A percentile compares a stretch with the other conserved stretches of the same genome.
These are phyloP conservation scores for Vimba vimba DNA, from an alignment of 2,113 vertebrate species.

Conservation along the genomic window DNA sequence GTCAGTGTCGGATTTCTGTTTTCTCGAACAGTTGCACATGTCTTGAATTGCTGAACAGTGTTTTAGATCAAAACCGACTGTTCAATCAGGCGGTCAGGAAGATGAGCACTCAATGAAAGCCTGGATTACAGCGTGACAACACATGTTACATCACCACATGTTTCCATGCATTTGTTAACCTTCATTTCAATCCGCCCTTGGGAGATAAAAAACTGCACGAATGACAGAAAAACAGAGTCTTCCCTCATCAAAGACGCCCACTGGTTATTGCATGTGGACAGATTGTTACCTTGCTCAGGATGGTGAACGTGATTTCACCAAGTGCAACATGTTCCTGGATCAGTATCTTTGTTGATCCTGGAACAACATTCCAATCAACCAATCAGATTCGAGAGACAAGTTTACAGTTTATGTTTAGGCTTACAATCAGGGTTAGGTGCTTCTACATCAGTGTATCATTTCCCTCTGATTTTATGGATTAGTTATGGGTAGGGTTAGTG, in stretches of 20 bases:
- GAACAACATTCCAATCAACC: too few species aligned
- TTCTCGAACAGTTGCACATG: neutral
- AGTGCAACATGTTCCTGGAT: too few species aligned
- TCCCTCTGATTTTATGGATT: too few species aligned
- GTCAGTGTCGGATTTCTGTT: neutral
- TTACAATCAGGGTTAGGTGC: too few species aligned
- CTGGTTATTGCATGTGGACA: conserved; percentile 20
- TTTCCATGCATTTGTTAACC: conserved; percentile 52
- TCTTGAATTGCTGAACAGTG: conserved; percentile 41
- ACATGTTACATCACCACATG: conserved; percentile 45
- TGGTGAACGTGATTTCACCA: too few species aligned
- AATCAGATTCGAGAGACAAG: too few species aligned
- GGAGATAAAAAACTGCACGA: conserved; percentile 21
- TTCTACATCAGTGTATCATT: too few species aligned
- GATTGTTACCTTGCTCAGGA: conserved; percentile 15
- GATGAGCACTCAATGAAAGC: conserved; percentile 52
- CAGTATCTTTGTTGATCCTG: too few species aligned
- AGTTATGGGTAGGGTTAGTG: too few species aligned
- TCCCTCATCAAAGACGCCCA: conserved; percentile 6
- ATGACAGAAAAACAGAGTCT: conserved; percentile 26
- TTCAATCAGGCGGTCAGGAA: conserved; percentile 51
- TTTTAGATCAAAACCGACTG: conserved; percentile 40
- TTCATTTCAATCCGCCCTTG: conserved; percentile 35
- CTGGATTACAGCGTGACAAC: conserved; percentile 48
- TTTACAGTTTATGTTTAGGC: too few species aligned